Percentiles rank a stretch among this genome's conserved stretches.
Conservation (phyloP, 2,113 vertebrate genomes). For the Myotis lucifugus region DNA sequence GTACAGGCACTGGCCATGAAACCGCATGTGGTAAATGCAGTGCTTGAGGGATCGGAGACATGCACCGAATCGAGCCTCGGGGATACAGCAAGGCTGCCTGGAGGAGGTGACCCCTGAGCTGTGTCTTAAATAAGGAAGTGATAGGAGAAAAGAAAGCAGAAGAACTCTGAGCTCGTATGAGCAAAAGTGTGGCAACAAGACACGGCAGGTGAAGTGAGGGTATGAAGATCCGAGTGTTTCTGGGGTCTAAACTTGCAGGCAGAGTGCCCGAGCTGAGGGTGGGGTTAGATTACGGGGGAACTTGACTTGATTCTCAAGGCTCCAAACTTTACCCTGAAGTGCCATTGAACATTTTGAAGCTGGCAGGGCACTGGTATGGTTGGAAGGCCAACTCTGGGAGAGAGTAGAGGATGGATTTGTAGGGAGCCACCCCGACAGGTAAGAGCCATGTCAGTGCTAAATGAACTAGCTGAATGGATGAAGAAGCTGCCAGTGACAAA, state of each 20-base stretch:
- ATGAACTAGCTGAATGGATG: background rate
- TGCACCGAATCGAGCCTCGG: accelerated
- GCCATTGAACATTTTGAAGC: background rate
- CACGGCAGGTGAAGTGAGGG: background rate
- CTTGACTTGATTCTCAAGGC: background rate
- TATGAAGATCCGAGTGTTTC: background rate
- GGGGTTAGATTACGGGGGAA: background rate
- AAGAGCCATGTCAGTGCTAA: background rate
- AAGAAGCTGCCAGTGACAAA: background rate
- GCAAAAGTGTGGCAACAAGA: background rate
- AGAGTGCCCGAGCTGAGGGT: background rate
- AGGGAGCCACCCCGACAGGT: background rate
- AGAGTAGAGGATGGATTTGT: background rate
- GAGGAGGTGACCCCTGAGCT: background rate
- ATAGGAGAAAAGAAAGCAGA: background rate
- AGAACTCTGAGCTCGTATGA: background rate
- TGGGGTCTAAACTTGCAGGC: background rate
- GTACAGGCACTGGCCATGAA: accelerated
- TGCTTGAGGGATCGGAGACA: background rate
- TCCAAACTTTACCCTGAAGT: background rate
- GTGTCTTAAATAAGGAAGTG: background rate
- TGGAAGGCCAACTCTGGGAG: background rate
- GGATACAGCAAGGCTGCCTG: background rate
- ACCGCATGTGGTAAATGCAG: background rate
- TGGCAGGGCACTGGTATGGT: too few species aligned